Percentiles rank a stretch among this genome's conserved stretches.
phyloP scores from a whole-genome alignment of 1,140 invertebrate species.

The Anastatus disparis region DNA sequence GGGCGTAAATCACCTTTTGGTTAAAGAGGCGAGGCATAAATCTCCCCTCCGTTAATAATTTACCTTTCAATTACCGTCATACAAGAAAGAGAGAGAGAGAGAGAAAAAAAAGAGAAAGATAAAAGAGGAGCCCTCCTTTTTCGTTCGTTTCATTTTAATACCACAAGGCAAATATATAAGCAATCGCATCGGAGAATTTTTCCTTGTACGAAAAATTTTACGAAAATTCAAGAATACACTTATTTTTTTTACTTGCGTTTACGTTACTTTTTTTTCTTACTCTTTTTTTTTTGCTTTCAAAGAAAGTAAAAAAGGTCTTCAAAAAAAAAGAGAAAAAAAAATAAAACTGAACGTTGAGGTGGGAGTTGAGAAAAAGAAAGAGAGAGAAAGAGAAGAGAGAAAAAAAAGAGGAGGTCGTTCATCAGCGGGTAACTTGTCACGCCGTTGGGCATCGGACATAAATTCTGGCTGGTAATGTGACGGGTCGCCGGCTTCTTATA shows the following conservation, averaged over 20 bases:
- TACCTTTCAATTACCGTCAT: conserved; percentile 44
- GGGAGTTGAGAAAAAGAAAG: conserved; percentile 27
- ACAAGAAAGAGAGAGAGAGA: too few relatives aligned
- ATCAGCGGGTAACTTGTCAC: conserved; percentile 67
- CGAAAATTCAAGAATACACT: neutral
- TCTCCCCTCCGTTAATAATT: conserved; percentile 42
- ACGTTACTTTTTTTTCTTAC: neutral
- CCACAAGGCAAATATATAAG: too few relatives aligned
- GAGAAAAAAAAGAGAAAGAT: too few relatives aligned
- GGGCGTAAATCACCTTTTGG: conserved; percentile 40
- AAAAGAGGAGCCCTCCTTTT: conserved; percentile 1
- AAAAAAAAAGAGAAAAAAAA: too few relatives aligned
- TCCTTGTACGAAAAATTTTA: conserved; percentile 30
- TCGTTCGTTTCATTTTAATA: conserved; percentile 34
- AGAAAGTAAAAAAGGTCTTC: neutral
- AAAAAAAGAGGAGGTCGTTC: conserved; percentile 58
- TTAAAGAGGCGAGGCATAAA: conserved; percentile 41
- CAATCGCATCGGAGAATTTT: conserved; percentile 16
- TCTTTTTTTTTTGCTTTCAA: neutral
- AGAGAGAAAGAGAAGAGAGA: conserved; percentile 42
- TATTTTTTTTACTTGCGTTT: neutral
- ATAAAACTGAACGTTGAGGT: too few relatives aligned
- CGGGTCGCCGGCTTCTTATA: conserved; percentile 62
- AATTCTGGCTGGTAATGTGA: conserved; percentile 67
- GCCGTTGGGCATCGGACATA: conserved; percentile 67